A percentile compares a stretch with the other conserved stretches of the same genome.
These are phyloP conservation scores for Carollia perspicillata DNA, from an alignment of 2,113 vertebrate species.

Conservation along the genomic window DNA sequence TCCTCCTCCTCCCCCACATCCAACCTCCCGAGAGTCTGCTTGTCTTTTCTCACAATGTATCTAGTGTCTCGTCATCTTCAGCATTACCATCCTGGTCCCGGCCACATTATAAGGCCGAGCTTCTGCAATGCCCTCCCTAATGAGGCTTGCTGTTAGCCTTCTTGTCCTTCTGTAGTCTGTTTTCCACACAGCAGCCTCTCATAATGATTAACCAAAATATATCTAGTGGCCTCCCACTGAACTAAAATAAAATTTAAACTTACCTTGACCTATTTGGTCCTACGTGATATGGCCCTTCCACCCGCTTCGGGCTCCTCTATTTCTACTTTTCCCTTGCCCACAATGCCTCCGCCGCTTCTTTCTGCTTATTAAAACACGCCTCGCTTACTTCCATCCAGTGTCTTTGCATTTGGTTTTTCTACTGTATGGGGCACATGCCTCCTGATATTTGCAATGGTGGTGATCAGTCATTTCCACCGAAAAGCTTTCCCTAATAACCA, in stretches of 20 bases:
- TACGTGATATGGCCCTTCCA: neutral
- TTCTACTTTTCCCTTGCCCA: neutral
- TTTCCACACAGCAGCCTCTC: neutral
- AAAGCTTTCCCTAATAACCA: neutral
- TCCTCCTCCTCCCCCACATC: neutral
- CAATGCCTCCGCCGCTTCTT: neutral
- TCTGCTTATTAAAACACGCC: neutral
- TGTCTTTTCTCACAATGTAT: neutral
- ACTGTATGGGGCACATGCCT: neutral
- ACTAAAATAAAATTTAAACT: neutral
- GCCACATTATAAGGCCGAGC: neutral
- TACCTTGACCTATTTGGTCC: neutral
- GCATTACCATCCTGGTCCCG: neutral
- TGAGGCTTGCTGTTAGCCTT: neutral
- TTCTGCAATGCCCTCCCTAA: neutral
- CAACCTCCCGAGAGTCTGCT: neutral
- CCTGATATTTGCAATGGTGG: neutral
- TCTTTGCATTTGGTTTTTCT: neutral
- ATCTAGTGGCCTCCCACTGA: neutral
- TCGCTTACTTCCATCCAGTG: neutral
- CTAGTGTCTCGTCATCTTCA: neutral
- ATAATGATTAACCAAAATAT: neutral
- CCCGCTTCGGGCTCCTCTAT: neutral
- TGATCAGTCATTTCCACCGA: neutral
- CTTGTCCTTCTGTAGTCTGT: neutral